A percentile compares a stretch with the other conserved stretches of the same genome.
These are phyloP conservation scores for Apeira syringaria DNA, from an alignment of 2,888 invertebrate species.

Conservation along the genomic window DNA sequence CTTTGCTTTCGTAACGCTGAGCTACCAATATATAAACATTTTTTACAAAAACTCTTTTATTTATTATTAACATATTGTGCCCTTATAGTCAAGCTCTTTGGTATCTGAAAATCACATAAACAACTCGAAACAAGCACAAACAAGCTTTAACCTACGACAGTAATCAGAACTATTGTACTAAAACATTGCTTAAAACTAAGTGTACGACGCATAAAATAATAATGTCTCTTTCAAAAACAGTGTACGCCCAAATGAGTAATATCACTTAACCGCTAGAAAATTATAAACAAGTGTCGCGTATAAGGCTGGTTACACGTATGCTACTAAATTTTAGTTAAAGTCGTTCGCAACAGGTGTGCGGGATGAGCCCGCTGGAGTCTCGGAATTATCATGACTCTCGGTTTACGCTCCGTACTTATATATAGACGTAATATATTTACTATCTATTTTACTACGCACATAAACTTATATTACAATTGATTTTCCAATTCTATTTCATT, in stretches of 20 bases:
- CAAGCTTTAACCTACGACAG: too few species aligned
- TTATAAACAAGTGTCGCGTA: conserved; percentile 71
- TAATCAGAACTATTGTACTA: conserved; percentile 8
- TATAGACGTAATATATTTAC: conserved; percentile 16
- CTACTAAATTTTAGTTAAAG: conserved; percentile 78
- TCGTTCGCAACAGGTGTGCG: conserved; percentile 77
- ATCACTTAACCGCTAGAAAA: conserved; percentile 69
- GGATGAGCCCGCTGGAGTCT: conserved; percentile 66
- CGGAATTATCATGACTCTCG: conserved; percentile 69
- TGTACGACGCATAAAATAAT: conserved; percentile 31
- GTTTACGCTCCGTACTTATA: conserved; percentile 40
- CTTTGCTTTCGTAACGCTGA: too few species aligned
- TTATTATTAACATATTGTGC: too few species aligned
- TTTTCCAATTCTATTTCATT: conserved; percentile 17
- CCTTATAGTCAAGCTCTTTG: too few species aligned
- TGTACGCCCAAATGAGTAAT: conserved; percentile 52
- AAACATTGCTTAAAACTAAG: conserved; percentile 12
- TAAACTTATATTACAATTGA: conserved; percentile 21
- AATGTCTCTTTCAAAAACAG: conserved; percentile 36
- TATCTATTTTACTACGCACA: conserved; percentile 19
- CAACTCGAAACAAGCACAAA: too few species aligned
- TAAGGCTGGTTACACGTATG: conserved; percentile 69
- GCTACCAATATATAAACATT: too few species aligned
- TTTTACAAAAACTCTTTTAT: too few species aligned
- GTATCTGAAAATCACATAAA: too few species aligned